These are phyloP conservation scores for Cephus spinipes DNA, from an alignment of 2,888 invertebrate species.

Conservation along the genomic window DNA sequence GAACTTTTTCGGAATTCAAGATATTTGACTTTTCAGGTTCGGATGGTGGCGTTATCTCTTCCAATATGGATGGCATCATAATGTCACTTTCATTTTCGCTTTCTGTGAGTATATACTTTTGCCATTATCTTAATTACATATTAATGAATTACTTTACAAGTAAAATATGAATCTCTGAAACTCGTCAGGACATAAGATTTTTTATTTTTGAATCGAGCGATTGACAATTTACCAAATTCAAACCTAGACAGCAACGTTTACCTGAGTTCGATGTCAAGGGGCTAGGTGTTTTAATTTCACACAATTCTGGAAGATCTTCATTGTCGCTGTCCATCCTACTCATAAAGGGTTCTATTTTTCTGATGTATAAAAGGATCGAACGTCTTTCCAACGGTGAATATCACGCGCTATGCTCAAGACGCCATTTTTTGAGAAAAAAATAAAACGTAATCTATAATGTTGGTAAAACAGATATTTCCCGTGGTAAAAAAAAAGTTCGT, in stretches of 20 bases:
- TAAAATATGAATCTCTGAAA: not conserved
- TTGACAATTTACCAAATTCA: not conserved
- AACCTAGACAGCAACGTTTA: slow-evolving; percentile 10
- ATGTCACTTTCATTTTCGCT: slow-evolving; percentile 11
- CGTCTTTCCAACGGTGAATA: not conserved
- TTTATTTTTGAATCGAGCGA: not conserved
- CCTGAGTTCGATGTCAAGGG: slow-evolving; percentile 27
- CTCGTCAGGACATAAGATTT: not conserved
- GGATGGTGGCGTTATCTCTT: not conserved
- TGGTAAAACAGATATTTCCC: not conserved
- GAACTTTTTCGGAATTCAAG: not conserved
- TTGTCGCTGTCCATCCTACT: not conserved
- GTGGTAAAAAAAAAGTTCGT: not conserved
- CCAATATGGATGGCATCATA: not conserved
- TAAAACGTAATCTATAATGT: not conserved
- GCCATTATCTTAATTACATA: not conserved
- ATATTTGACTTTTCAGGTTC: not conserved
- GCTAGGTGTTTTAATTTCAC: slow-evolving; percentile 24
- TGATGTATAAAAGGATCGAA: not conserved
- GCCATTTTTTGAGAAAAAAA: not conserved
- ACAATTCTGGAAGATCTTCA: not conserved
- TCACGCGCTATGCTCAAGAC: not conserved
- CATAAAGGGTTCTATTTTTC: not conserved
- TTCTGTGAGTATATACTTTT: slow-evolving; percentile 1
- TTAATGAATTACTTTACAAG: not conserved